Conservation (phyloP, 2,888 invertebrate genomes). For the Diadegma fenestrale region DNA sequence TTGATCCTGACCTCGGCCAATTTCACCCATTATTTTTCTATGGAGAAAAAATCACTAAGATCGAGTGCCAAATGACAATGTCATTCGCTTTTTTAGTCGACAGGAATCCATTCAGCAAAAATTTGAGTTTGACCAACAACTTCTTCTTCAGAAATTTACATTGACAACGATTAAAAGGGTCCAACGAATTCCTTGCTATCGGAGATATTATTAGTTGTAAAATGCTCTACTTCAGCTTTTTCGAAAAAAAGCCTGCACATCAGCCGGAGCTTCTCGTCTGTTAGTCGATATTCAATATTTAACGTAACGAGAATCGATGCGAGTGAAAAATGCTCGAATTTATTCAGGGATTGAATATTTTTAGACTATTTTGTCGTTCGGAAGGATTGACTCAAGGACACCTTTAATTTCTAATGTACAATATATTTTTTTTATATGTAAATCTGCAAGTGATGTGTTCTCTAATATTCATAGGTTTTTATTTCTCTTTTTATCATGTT, state of each 20-base stretch:
- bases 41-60: neutral
- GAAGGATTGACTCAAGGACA: neutral
- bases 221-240: slow-evolving; percentile 1
- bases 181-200: neutral
- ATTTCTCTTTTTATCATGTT: neutral
- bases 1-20: neutral
- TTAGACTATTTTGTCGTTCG: neutral
- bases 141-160: neutral
- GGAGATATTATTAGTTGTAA: slow-evolving; percentile 8
- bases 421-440: neutral
- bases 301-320: too few relatives aligned
- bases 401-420: too few relatives aligned
- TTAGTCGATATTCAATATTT: neutral
- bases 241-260: neutral
- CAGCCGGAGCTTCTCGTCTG: neutral
- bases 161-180: too few relatives aligned
- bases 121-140: neutral
- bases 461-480: neutral
- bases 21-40: neutral
- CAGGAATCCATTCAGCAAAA: neutral
- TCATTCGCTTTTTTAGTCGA: neutral
- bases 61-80: neutral
- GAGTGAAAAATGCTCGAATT: neutral
- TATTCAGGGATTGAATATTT: neutral
- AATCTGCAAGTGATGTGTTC: neutral